A percentile compares a stretch with the other conserved stretches of the same genome.
Evolutionary conservation across 2,113 vertebrate genomes (phyloP).

Genomic region (Pyrgilauda ruficollis): DNA sequence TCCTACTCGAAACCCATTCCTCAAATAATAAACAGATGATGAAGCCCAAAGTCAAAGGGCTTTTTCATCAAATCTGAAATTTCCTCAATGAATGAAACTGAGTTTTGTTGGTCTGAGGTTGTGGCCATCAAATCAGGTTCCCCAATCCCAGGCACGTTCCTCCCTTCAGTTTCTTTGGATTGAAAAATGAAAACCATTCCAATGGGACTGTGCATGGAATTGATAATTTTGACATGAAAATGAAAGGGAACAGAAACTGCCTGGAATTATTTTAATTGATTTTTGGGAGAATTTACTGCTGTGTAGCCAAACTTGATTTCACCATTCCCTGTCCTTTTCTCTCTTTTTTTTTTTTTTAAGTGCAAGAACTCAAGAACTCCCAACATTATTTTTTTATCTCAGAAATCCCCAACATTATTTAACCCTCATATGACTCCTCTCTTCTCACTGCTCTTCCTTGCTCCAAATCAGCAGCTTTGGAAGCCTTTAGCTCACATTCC

Average conservation of each 20-base stretch:
- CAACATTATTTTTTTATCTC: not conserved
- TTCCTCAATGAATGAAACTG: not conserved
- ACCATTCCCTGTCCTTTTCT: accelerated
- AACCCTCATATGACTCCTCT: not conserved
- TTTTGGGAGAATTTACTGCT: not conserved
- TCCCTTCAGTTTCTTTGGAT: not conserved
- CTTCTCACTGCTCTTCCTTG: not conserved
- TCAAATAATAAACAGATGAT: not conserved
- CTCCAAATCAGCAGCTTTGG: not conserved
- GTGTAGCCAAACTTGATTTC: not conserved
- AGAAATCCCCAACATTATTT: not conserved
- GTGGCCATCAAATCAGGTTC: not conserved
- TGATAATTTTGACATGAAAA: not conserved
- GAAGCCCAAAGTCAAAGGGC: not conserved
- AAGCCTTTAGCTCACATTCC: not conserved
- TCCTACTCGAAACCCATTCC: not conserved
- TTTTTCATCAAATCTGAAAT: not conserved
- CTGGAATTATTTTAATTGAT: not conserved
- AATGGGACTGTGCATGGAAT: accelerated
- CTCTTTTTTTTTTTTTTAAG: not conserved
- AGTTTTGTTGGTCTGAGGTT: not conserved
- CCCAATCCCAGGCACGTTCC: not conserved
- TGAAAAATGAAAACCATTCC: not conserved
- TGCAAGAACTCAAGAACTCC: not conserved
- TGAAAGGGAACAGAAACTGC: not conserved